phyloP scores from a whole-genome alignment of 2,888 invertebrate genomes.

The Drosophila infuscata region DNA sequence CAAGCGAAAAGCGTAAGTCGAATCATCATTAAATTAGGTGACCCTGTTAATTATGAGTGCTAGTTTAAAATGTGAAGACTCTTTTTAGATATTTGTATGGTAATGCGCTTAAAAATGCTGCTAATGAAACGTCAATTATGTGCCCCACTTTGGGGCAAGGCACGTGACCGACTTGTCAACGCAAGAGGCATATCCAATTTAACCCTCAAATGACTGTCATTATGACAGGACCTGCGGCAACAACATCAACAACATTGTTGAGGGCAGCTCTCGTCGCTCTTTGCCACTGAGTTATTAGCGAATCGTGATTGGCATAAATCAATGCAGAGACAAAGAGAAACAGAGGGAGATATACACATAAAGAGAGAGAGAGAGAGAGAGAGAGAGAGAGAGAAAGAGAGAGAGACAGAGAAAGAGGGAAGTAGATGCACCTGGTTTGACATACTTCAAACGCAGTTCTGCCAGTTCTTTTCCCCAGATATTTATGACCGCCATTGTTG shows the following conservation, averaged over 20 bases:
- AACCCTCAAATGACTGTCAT: constrained; percentile 82
- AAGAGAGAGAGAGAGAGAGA: background rate
- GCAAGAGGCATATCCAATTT: constrained; percentile 78
- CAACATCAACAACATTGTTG: constrained; percentile 37
- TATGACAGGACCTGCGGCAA: constrained; percentile 68
- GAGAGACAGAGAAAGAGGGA: background rate
- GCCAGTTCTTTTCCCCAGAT: constrained; percentile 30
- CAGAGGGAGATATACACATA: background rate
- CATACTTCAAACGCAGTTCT: constrained; percentile 27
- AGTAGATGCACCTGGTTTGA: constrained; percentile 56
- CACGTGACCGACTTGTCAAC: constrained; percentile 81
- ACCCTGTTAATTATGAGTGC: constrained; percentile 41
- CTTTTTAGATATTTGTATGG: constrained; percentile 57
- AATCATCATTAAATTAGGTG: constrained; percentile 12
- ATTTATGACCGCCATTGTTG: constrained; percentile 57
- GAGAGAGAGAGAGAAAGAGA: background rate
- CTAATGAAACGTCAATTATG: constrained; percentile 80
- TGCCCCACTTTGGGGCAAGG: constrained; percentile 62
- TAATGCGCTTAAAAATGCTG: constrained; percentile 64
- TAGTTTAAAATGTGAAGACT: constrained; percentile 35
- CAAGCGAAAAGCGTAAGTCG: constrained; percentile 22
- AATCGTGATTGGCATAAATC: constrained; percentile 83
- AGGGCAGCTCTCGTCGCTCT: constrained; percentile 53
- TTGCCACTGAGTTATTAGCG: constrained; percentile 78
- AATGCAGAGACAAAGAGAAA: constrained; percentile 47